Percentiles rank a stretch among this genome's conserved stretches.
These are phyloP conservation scores for Aphrophora alni DNA, from an alignment of 2,888 invertebrate species.

Conservation along the genomic window DNA sequence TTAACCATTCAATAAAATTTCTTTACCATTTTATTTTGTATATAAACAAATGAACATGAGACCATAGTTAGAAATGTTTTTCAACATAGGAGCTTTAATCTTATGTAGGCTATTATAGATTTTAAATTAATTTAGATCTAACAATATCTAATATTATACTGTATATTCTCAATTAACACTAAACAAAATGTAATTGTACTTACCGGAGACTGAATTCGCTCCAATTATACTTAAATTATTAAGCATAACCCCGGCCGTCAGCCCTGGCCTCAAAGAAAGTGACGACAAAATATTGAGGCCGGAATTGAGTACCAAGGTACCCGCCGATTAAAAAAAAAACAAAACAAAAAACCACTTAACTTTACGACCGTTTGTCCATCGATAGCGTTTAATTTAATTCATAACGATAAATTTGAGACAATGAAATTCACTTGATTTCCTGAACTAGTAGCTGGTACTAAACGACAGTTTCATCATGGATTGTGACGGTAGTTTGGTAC, in stretches of 20 bases:
- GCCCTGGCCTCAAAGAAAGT: conserved; percentile 37
- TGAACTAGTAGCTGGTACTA: not conserved
- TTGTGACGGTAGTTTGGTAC: not conserved
- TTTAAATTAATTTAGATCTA: too few relatives aligned
- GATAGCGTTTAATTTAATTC: not conserved
- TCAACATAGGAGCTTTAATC: too few relatives aligned
- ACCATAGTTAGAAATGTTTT: too few relatives aligned
- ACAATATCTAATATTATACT: too few relatives aligned
- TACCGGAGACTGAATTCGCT: conserved; percentile 49
- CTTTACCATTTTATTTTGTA: too few relatives aligned
- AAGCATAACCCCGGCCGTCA: conserved; percentile 51
- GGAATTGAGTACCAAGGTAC: conserved; percentile 15
- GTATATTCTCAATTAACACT: too few relatives aligned
- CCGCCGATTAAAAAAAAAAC: conserved; percentile 4
- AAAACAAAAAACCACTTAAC: not conserved
- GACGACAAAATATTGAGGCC: conserved; percentile 42
- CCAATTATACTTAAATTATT: conserved; percentile 54
- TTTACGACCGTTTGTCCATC: not conserved
- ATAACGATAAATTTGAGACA: not conserved
- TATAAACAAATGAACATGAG: too few relatives aligned
- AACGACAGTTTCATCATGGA: not conserved
- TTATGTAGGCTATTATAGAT: too few relatives aligned
- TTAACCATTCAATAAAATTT: too few relatives aligned
- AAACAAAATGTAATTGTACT: conserved; percentile 40
- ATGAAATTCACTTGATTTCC: not conserved